Evolutionary conservation across 1,140 invertebrate species (phyloP), one percentile per base, ranked within the genome.

Genomic region (Calycopis cecrops): DNA sequence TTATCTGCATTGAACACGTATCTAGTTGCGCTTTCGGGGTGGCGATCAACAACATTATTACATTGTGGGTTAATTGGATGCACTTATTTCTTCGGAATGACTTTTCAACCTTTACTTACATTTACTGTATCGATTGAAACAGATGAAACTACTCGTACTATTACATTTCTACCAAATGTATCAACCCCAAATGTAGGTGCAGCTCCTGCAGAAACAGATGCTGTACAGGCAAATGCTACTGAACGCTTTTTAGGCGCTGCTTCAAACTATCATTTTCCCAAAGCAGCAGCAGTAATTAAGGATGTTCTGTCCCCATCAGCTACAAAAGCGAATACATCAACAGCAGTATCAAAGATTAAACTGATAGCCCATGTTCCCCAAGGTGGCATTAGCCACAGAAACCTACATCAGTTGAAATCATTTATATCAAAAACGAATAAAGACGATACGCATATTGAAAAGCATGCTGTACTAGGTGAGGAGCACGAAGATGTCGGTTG

Each of bases 31-130:
- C 60, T 87, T 8, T 91, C 89, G 35, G 92, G 92, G 4, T 97
- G 96, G 96, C 90, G 93, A 54, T 84, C 85, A 9, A 90, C 93
- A 0, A 85, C 96, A 9, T 78, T 94, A 28, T 87, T 93, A 33
- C 94, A 95, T 85, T 92, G 90, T 59, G 92, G 91, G n/a, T 57
- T 86, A 9, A 71, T 84, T 60, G 79, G 70, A 10, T 34, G 72
- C n/a, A 74, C 73, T 48, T 86, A 67, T 52, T 86, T 76, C 62
- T 58, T 80, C 3, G 70, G 71, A 40, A 84, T 86, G 78, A 55
- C 73, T 16, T 86, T 62, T 69, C 61, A 69, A 49, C 83, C 83
- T 4, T 55, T 86, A 38, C 58, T 84, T 8, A 78, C 76, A 17
- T 68, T 85, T 14, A 76, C 73, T 28, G 79, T 85, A 18, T 52